Percentiles rank a stretch among this genome's conserved stretches.
Conservation (phyloP, 1,140 invertebrate genomes). For the Riptortus pedestris region DNA sequence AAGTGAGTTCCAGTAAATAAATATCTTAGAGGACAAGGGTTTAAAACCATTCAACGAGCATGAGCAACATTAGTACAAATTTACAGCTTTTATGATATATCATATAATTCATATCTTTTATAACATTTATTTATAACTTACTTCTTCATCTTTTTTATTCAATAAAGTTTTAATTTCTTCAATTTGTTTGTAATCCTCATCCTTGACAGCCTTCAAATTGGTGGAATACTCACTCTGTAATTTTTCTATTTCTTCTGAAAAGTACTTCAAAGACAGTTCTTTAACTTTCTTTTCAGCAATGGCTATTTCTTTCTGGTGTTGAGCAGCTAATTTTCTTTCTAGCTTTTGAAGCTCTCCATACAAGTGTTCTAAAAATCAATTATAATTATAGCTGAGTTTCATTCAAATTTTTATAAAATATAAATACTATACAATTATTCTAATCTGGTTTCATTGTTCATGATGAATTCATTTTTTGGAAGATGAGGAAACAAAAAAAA, state of each 20-base stretch:
- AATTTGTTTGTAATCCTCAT: slow-evolving; percentile 2
- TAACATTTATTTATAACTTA: slow-evolving; percentile 1
- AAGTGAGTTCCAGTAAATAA: too few relatives aligned
- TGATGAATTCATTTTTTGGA: too few relatives aligned
- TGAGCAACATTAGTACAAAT: too few relatives aligned
- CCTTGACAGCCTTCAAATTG: not conserved
- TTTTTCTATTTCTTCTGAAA: slow-evolving; percentile 21
- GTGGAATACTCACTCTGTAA: not conserved
- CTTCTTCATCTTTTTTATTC: slow-evolving; percentile 8
- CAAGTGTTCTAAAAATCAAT: slow-evolving; percentile 15
- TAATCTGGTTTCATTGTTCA: too few relatives aligned
- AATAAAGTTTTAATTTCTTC: not conserved
- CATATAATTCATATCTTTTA: too few relatives aligned
- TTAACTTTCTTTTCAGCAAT: slow-evolving; percentile 16
- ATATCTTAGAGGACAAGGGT: too few relatives aligned
- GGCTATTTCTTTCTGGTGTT: slow-evolving; percentile 7
- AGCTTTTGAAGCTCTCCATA: slow-evolving; percentile 12
- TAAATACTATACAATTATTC: too few relatives aligned
- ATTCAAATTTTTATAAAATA: too few relatives aligned
- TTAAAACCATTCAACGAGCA: too few relatives aligned
- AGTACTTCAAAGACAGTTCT: slow-evolving; percentile 12
- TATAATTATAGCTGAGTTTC: too few relatives aligned
- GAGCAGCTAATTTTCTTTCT: not conserved
- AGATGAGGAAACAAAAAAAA: too few relatives aligned
- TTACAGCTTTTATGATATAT: too few relatives aligned